Conservation (phyloP, 2,888 invertebrate genomes). For the Enchytraeus crypticus region DNA sequence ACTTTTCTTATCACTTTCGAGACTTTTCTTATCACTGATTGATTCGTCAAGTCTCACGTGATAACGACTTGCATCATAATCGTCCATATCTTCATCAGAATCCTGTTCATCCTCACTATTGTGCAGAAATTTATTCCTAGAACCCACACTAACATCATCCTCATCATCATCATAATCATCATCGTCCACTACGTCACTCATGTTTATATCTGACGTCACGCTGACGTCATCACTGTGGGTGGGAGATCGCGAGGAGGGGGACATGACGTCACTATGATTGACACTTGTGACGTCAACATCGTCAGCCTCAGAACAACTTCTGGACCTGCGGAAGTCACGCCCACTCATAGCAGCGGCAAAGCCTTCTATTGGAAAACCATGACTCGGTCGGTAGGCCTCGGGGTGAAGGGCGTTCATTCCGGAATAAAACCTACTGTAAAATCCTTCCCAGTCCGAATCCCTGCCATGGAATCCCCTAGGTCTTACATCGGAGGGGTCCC, state of each 20-base stretch:
- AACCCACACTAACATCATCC: background rate
- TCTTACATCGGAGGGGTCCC: too few species aligned
- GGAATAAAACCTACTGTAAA: background rate
- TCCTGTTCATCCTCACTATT: background rate
- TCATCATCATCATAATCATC: background rate
- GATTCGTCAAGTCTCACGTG: background rate
- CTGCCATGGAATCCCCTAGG: too few species aligned
- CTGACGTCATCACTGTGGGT: background rate
- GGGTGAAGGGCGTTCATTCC: background rate
- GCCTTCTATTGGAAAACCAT: too few species aligned
- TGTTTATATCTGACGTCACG: background rate
- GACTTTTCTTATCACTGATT: background rate
- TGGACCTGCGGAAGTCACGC: too few species aligned
- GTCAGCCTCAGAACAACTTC: too few species aligned
- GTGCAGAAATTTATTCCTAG: too few species aligned
- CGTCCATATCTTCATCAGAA: background rate
- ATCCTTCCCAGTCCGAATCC: background rate
- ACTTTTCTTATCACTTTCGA: background rate
- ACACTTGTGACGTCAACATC: too few species aligned
- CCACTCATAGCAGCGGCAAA: too few species aligned
- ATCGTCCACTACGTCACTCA: background rate
- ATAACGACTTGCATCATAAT: too few species aligned
- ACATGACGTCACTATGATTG: too few species aligned
- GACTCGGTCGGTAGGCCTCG: too few species aligned
- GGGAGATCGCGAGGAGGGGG: background rate